Evolutionary conservation across 2,797 vertebrate genomes (phyloP).

Genomic region (Ibycter americanus): DNA sequence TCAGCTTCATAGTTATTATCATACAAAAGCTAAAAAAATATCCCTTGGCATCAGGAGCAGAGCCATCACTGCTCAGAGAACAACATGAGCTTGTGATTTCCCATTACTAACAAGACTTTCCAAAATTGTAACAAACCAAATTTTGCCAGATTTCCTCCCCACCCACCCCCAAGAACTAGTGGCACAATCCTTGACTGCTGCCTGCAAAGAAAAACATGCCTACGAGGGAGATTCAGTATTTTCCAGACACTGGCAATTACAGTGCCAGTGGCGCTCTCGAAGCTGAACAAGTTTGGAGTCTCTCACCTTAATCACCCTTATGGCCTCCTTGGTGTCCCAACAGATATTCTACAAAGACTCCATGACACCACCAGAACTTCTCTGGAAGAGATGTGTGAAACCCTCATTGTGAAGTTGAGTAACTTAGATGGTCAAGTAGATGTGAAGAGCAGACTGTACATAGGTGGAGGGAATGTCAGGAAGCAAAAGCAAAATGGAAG

Average conservation of each 20-base stretch:
- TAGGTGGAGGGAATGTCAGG: not conserved
- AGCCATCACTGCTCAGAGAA: not conserved
- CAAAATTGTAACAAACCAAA: not conserved
- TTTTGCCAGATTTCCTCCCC: not conserved
- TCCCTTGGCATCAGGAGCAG: not conserved
- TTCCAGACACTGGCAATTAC: not conserved
- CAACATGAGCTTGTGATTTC: not conserved
- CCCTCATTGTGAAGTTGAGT: not conserved
- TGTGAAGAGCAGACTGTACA: not conserved
- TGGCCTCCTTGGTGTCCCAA: not conserved
- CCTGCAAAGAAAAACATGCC: not conserved
- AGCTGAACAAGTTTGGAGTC: not conserved
- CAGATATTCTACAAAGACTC: not conserved
- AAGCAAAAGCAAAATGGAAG: conserved; percentile 11
- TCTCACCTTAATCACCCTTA: not conserved
- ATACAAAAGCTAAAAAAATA: not conserved
- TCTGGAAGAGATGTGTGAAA: not conserved
- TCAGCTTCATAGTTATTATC: not conserved
- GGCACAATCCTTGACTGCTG: not conserved
- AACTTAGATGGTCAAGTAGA: not conserved
- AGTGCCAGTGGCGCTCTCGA: not conserved
- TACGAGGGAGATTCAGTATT: not conserved
- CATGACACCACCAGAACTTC: not conserved
- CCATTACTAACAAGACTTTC: not conserved
- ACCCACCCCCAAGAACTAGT: no score